phyloP scores from a whole-genome alignment of 30 jellyfish, hydroid and myxozoan genomes.

The Cassiopea xamachana region DNA sequence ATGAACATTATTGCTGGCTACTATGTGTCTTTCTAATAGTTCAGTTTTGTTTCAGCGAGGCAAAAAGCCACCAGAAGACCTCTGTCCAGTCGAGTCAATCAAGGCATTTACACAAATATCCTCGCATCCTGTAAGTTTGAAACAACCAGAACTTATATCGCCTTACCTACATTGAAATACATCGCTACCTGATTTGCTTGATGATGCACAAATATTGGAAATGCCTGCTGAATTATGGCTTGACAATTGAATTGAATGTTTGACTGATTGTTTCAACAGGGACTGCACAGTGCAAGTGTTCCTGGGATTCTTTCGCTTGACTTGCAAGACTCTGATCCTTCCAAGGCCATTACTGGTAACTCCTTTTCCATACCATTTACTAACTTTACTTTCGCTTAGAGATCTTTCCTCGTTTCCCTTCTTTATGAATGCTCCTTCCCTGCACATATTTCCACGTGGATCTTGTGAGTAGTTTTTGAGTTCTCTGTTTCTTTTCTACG shows the following conservation, averaged over 20 bases:
- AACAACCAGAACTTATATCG: not conserved
- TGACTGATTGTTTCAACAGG: slow-evolving; percentile 45
- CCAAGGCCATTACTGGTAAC: slow-evolving; percentile 94
- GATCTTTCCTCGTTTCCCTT: not conserved
- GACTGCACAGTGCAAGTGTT: slow-evolving; percentile 98
- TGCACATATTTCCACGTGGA: too few species aligned
- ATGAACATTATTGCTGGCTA: too few species aligned
- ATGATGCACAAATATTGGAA: not conserved
- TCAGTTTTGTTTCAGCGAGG: slow-evolving; percentile 80
- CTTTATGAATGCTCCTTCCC: too few species aligned
- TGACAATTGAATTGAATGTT: not conserved
- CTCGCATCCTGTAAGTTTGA: slow-evolving; percentile 88
- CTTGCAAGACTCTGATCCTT: slow-evolving; percentile 92
- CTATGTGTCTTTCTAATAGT: too few species aligned
- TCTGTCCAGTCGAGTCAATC: slow-evolving; percentile 90
- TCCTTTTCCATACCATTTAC: not conserved
- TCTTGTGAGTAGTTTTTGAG: too few species aligned
- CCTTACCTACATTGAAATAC: not conserved
- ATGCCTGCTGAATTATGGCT: too few species aligned
- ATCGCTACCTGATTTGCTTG: not conserved
- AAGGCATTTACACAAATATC: slow-evolving; percentile 93
- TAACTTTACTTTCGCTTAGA: not conserved
- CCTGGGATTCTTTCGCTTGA: slow-evolving; percentile 98
- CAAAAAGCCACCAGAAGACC: slow-evolving; percentile 97
- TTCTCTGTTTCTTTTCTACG: too few species aligned